These are phyloP conservation scores for Gobius niger DNA, from an alignment of 2,113 vertebrate species.

Conservation along the genomic window DNA sequence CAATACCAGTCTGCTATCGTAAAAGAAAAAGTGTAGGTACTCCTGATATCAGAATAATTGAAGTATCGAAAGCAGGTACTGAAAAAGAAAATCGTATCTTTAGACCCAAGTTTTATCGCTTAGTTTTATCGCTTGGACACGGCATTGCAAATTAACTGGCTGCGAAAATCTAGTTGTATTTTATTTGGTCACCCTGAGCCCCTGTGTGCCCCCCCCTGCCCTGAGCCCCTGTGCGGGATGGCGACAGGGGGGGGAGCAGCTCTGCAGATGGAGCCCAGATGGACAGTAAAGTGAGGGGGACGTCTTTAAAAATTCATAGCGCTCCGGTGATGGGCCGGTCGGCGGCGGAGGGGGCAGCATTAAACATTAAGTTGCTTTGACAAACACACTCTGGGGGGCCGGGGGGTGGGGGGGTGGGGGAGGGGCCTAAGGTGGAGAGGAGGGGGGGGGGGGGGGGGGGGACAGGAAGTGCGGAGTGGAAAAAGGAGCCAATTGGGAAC, in stretches of 20 bases:
- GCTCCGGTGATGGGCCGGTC: slow-evolving; percentile 67
- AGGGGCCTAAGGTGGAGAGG: no score
- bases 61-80: no score
- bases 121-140: no score
- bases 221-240: slow-evolving; percentile 49
- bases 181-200: not conserved
- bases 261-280: slow-evolving; percentile 80
- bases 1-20: no score
- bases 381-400: slow-evolving; percentile 43
- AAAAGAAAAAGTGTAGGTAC: no score
- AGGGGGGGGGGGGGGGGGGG: slow-evolving; percentile 45
- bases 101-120: no score
- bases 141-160: no score
- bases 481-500: slow-evolving; percentile 64
- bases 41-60: no score
- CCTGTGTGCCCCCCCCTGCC: slow-evolving; percentile 51
- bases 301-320: slow-evolving; percentile 83
- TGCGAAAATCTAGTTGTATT: no score
- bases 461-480: slow-evolving; percentile 66
- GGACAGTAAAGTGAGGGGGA: slow-evolving; percentile 77
- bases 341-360: slow-evolving; percentile 71
- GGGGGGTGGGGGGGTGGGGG: slow-evolving; percentile 44
- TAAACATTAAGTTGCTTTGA: slow-evolving; percentile 79
- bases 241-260: slow-evolving; percentile 47
- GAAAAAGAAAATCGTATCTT: no score